A percentile compares a stretch with the other conserved stretches of the same genome.
Conservation (phyloP, 2,888 invertebrate genomes). For the Ophion slaviceki region DNA sequence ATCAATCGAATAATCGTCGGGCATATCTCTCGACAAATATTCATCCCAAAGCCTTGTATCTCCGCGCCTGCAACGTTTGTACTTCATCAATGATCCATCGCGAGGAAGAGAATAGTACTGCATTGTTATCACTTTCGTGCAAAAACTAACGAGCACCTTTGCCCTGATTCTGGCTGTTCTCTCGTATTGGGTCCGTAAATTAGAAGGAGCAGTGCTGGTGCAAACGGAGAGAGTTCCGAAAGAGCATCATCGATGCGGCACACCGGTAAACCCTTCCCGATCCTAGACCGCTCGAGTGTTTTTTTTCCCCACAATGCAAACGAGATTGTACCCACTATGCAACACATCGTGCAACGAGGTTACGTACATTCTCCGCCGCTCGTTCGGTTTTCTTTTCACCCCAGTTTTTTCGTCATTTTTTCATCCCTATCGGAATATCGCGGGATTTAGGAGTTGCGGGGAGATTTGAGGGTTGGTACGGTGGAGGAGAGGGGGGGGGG, state of each 20-base stretch:
- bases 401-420: conserved; percentile 17
- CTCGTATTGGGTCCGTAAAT: conserved; percentile 23
- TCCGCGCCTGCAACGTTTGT: neutral
- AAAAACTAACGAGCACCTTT: neutral
- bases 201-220: conserved; percentile 28
- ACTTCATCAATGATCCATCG: neutral
- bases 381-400: conserved; percentile 29
- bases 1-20: neutral
- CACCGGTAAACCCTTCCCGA: conserved; percentile 21
- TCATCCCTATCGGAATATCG: conserved; percentile 33
- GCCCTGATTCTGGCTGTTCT: neutral
- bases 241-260: conserved; percentile 51
- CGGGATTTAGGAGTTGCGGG: neutral
- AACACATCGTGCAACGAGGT: neutral
- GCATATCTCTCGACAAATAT: neutral
- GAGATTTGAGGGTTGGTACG: neutral
- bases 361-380: conserved; percentile 14
- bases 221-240: conserved; percentile 35
- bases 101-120: neutral
- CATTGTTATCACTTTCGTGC: neutral
- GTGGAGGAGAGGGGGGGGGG: neutral
- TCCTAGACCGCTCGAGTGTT: conserved; percentile 28
- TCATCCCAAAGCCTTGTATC: neutral
- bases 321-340: conserved; percentile 23
- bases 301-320: conserved; percentile 36